phyloP scores from a whole-genome alignment of 1,140 invertebrate genomes.

The Aricia agestis region DNA sequence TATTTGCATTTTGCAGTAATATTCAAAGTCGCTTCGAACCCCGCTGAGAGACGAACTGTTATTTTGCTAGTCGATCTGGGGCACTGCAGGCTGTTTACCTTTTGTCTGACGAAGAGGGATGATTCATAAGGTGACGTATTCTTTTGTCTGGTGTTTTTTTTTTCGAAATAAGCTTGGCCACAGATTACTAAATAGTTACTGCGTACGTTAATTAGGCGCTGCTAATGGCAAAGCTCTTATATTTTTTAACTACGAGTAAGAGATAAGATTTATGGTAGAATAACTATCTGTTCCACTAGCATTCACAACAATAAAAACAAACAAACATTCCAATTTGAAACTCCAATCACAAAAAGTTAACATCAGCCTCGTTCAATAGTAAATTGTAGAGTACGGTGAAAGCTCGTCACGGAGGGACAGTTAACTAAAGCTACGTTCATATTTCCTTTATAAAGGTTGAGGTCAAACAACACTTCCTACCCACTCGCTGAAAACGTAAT shows the following conservation, averaged over 20 bases:
- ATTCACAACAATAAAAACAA: too few relatives aligned
- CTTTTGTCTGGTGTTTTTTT: not conserved
- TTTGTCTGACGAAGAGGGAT: not conserved
- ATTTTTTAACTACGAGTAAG: too few relatives aligned
- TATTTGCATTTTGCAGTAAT: not conserved
- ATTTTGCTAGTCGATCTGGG: not conserved
- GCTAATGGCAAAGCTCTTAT: too few relatives aligned
- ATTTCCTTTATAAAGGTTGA: conserved; percentile 4
- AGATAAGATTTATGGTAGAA: too few relatives aligned
- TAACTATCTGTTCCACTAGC: too few relatives aligned
- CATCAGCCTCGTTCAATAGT: not conserved
- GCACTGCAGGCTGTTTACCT: not conserved
- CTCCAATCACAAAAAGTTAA: not conserved
- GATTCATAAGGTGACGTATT: not conserved
- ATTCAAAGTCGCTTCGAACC: not conserved
- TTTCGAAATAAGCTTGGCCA: too few relatives aligned
- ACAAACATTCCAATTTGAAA: too few relatives aligned
- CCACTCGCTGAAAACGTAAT: not conserved
- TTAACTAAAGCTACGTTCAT: not conserved
- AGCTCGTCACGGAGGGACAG: conserved; percentile 7
- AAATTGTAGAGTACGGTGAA: not conserved
- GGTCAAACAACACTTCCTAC: conserved; percentile 1
- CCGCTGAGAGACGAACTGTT: not conserved
- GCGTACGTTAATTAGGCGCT: too few relatives aligned
- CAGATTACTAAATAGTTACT: too few relatives aligned